Evolutionary conservation across 37 sponge, comb jelly and placozoan species (phyloP).

Genomic region (Beroe ovata): DNA sequence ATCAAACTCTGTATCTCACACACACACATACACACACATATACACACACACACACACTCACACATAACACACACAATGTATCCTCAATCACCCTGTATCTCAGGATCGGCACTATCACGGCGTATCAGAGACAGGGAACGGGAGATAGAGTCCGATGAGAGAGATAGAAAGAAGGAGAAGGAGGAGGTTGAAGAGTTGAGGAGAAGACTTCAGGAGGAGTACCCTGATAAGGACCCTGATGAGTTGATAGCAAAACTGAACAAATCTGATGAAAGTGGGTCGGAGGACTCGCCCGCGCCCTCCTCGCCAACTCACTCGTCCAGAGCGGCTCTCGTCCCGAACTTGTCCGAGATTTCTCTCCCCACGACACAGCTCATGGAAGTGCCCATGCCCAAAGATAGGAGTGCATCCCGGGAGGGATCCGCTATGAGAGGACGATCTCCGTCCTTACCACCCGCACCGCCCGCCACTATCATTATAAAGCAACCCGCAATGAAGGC

Average conservation of each 20-base stretch:
- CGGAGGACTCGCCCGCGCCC: background rate
- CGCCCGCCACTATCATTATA: slow-evolving; percentile 55
- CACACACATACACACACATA: too few relatives aligned
- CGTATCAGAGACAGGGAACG: slow-evolving; percentile 79
- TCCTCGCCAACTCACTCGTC: background rate
- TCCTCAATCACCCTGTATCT: too few relatives aligned
- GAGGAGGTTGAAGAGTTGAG: slow-evolving; percentile 76
- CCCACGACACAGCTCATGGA: slow-evolving; percentile 11
- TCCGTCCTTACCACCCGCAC: background rate
- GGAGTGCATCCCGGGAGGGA: background rate
- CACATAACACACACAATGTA: too few relatives aligned
- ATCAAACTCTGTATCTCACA: too few relatives aligned
- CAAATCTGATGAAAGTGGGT: slow-evolving; percentile 63
- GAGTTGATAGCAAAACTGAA: slow-evolving; percentile 58
- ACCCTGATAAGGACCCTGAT: slow-evolving; percentile 67
- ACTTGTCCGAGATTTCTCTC: slow-evolving; percentile 31
- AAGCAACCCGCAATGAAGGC: slow-evolving; percentile 67
- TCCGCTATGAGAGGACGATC: background rate
- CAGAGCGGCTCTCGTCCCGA: slow-evolving; percentile 16
- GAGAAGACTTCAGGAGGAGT: background rate
- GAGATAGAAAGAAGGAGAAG: slow-evolving; percentile 83
- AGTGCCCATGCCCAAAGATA: background rate
- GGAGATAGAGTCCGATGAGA: slow-evolving; percentile 88
- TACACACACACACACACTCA: too few relatives aligned
- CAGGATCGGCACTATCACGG: slow-evolving; percentile 71